These are phyloP conservation scores for Dryobota labecula DNA, from an alignment of 2,888 invertebrate species.

Conservation along the genomic window DNA sequence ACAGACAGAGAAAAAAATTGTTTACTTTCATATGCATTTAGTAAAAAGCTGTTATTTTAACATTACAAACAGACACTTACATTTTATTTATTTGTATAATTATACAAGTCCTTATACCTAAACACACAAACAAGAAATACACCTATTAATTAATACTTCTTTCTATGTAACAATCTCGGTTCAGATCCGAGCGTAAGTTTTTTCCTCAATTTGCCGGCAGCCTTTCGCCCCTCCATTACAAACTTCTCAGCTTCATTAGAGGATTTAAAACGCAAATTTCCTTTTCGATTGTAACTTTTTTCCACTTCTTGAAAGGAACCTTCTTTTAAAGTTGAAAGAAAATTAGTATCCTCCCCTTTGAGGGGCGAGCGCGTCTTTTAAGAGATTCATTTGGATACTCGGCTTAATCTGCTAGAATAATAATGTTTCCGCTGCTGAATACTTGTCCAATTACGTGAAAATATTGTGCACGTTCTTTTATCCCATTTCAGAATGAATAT, in stretches of 20 bases:
- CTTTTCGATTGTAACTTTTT: slow-evolving; percentile 91
- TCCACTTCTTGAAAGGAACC: slow-evolving; percentile 89
- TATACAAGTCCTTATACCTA: not conserved
- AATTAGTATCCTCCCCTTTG: slow-evolving; percentile 90
- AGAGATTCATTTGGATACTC: slow-evolving; percentile 85
- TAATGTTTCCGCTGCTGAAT: slow-evolving; percentile 77
- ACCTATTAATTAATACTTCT: slow-evolving; percentile 42
- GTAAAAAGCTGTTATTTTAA: too few species aligned
- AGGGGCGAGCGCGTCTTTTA: slow-evolving; percentile 85
- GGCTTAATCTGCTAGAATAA: slow-evolving; percentile 87
- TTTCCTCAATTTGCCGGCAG: slow-evolving; percentile 88
- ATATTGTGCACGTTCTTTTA: slow-evolving; percentile 39
- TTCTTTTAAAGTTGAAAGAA: slow-evolving; percentile 89
- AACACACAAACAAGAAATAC: slow-evolving; percentile 26
- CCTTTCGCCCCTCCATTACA: slow-evolving; percentile 90
- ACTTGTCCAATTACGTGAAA: slow-evolving; percentile 56
- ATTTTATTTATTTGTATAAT: too few species aligned
- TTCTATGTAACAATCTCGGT: slow-evolving; percentile 49
- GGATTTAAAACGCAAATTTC: slow-evolving; percentile 91
- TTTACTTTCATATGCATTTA: too few species aligned
- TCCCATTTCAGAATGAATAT: slow-evolving; percentile 1
- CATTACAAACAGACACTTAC: too few species aligned
- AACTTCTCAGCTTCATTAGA: slow-evolving; percentile 91
- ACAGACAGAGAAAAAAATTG: too few species aligned
- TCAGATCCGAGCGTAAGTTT: slow-evolving; percentile 71